These are phyloP conservation scores for Pterocles orientalis DNA, from an alignment of 2,113 vertebrate species.

Conservation along the genomic window DNA sequence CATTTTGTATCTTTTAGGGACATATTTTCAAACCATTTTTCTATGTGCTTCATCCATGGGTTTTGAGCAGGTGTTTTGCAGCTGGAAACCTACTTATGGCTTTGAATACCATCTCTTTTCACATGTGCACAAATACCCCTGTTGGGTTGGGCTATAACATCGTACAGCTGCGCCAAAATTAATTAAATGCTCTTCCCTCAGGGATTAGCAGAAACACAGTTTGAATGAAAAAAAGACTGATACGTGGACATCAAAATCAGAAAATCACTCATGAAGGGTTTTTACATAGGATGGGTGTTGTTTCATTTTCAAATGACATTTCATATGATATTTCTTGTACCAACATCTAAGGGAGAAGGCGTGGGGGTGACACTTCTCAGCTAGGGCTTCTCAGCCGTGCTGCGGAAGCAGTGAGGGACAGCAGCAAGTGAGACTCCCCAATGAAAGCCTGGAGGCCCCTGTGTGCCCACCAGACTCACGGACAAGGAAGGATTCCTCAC, in stretches of 20 bases:
- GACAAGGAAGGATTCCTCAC: not conserved
- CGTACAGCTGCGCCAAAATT: not conserved
- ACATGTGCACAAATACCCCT: not conserved
- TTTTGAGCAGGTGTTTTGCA: not conserved
- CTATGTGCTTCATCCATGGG: not conserved
- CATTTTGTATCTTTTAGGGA: not conserved
- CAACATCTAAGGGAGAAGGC: fast-evolving
- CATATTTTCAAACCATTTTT: not conserved
- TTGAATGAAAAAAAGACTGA: not conserved
- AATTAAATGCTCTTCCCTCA: not conserved
- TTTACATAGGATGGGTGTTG: not conserved
- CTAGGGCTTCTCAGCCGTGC: not conserved
- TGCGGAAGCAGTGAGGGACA: not conserved
- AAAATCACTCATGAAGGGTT: not conserved
- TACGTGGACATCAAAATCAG: not conserved
- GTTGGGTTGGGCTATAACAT: not conserved
- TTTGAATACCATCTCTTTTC: not conserved
- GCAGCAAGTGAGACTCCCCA: not conserved
- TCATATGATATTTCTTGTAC: not conserved
- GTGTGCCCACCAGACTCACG: not conserved
- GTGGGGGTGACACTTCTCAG: not conserved
- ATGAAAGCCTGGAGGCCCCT: not conserved
- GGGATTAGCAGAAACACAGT: not conserved
- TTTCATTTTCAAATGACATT: not conserved
- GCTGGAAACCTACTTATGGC: not conserved